Conservation (phyloP, 1,140 invertebrate genomes). For the Drosophila erecta region DNA sequence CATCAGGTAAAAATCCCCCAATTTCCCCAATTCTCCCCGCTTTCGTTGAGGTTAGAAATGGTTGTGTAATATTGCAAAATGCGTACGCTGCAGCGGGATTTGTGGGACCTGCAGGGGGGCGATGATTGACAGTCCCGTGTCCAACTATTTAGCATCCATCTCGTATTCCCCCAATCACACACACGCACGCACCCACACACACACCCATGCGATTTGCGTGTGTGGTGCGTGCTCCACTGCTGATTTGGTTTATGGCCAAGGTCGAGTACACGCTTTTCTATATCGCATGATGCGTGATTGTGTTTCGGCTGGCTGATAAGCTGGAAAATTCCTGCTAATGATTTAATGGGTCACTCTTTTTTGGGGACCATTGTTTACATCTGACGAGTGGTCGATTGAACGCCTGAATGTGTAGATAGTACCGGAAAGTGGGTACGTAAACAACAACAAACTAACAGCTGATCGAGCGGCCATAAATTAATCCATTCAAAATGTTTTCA, state of each 20-base stretch:
- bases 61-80: slow-evolving; percentile 81
- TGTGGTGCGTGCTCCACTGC: slow-evolving; percentile 38
- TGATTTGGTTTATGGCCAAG: slow-evolving; percentile 52
- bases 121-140: slow-evolving; percentile 36
- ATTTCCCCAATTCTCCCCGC: background rate
- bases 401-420: background rate
- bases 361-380: slow-evolving; percentile 61
- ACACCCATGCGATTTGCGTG: slow-evolving; percentile 7
- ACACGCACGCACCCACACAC: slow-evolving; percentile 3
- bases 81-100: slow-evolving; percentile 43
- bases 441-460: slow-evolving; percentile 71
- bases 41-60: slow-evolving; percentile 76
- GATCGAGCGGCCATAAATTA: slow-evolving; percentile 43
- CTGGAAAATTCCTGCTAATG: slow-evolving; percentile 26
- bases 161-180: background rate
- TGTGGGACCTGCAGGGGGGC: background rate
- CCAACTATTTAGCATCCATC: slow-evolving; percentile 37
- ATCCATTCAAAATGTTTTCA: background rate
- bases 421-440: slow-evolving; percentile 31
- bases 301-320: slow-evolving; percentile 58
- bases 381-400: slow-evolving; percentile 18
- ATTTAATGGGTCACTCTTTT: slow-evolving; percentile 7
- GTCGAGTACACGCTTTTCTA: slow-evolving; percentile 37
- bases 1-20: slow-evolving; percentile 55
- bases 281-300: slow-evolving; percentile 68